Conservation (phyloP, 2,797 vertebrate species). For the Arnoldichthys spilopterus region DNA sequence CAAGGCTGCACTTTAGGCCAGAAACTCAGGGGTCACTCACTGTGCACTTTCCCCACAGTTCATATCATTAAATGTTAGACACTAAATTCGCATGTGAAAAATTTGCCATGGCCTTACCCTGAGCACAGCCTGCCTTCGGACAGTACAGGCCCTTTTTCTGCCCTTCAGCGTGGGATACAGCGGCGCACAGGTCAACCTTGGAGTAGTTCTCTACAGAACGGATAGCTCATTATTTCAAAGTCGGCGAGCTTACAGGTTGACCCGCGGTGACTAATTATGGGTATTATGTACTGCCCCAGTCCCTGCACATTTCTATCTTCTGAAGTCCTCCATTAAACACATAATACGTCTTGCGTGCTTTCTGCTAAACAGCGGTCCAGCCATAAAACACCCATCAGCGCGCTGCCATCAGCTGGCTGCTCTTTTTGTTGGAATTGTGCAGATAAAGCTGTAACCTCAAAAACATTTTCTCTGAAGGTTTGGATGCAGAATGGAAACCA, state of each 20-base stretch:
- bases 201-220: not conserved
- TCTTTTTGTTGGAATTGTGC: not conserved
- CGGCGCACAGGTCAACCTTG: not conserved
- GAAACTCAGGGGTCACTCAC: too few species aligned
- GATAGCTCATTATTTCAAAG: not conserved
- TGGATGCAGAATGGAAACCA: conserved; percentile 14
- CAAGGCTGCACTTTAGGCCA: too few species aligned
- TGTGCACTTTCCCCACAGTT: too few species aligned
- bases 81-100: too few species aligned
- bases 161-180: not conserved
- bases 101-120: not conserved
- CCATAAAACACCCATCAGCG: conserved; percentile 7
- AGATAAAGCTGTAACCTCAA: conserved; percentile 4
- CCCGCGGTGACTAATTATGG: not conserved
- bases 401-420: not conserved
- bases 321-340: not conserved
- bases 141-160: not conserved
- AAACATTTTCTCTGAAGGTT: conserved; percentile 16
- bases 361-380: not conserved
- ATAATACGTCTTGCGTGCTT: not conserved
- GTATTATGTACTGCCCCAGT: not conserved
- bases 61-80: too few species aligned
- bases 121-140: not conserved
- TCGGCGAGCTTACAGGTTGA: not conserved
- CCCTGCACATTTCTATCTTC: not conserved